Evolutionary conservation across 2,888 invertebrate species (phyloP).

Genomic region (Diarsia mendica): DNA sequence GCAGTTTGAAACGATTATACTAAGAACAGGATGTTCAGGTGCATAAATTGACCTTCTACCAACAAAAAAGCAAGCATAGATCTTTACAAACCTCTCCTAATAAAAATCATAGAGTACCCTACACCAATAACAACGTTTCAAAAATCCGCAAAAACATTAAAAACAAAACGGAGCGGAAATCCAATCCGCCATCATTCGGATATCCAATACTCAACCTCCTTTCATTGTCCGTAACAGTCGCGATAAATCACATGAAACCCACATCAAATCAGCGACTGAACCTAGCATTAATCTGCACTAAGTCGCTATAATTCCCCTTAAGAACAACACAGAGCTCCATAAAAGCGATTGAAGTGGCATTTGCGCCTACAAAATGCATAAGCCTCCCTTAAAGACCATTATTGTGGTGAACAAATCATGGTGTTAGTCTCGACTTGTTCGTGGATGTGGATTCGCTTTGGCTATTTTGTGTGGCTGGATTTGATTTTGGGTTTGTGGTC

Average conservation of each 20-base stretch:
- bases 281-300: slow-evolving; percentile 54
- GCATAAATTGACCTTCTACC: not conserved
- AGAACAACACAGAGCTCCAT: slow-evolving; percentile 75
- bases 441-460: slow-evolving; percentile 38
- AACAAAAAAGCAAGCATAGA: no score
- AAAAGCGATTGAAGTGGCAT: slow-evolving; percentile 73
- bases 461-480: not conserved
- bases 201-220: slow-evolving; percentile 21
- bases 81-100: not conserved
- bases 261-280: slow-evolving; percentile 63
- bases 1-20: no score
- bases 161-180: slow-evolving; percentile 25
- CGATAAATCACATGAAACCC: slow-evolving; percentile 59
- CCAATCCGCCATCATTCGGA: slow-evolving; percentile 14
- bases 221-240: slow-evolving; percentile 44
- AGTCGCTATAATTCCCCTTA: slow-evolving; percentile 63
- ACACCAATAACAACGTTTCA: not conserved
- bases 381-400: slow-evolving; percentile 72
- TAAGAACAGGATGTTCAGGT: not conserved
- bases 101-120: not conserved
- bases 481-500: not conserved
- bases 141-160: slow-evolving; percentile 6
- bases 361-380: slow-evolving; percentile 76
- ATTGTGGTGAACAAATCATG: slow-evolving; percentile 77
- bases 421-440: slow-evolving; percentile 60